These are phyloP conservation scores for Escarpia spicata DNA, from an alignment of 2,888 invertebrate species.

Conservation along the genomic window DNA sequence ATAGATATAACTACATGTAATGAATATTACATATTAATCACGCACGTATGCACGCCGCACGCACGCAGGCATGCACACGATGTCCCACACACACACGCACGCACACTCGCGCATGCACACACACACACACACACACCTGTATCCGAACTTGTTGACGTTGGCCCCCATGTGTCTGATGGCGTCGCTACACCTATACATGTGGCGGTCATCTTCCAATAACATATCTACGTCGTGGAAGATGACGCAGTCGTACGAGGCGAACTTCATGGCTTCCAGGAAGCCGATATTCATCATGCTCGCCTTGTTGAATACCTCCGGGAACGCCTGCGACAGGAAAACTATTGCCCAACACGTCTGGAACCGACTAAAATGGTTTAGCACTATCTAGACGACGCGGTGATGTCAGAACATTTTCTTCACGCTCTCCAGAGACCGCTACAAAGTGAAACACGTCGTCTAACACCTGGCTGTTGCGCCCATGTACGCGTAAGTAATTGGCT, in stretches of 20 bases:
- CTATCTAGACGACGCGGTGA: not conserved
- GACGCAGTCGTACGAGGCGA: slow-evolving; percentile 29
- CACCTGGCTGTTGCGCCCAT: not conserved
- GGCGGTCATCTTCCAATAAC: slow-evolving; percentile 22
- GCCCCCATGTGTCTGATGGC: slow-evolving; percentile 34
- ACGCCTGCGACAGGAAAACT: not conserved
- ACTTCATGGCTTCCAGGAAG: slow-evolving; percentile 27
- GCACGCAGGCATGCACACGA: not conserved
- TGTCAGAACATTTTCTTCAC: not conserved
- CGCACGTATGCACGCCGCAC: not conserved
- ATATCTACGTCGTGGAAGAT: slow-evolving; percentile 38
- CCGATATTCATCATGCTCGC: slow-evolving; percentile 36
- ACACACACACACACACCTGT: slow-evolving; percentile 20
- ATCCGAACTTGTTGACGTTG: slow-evolving; percentile 27
- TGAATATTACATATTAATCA: no score
- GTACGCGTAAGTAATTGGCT: not conserved
- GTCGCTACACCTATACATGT: slow-evolving; percentile 33
- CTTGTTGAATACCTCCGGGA: slow-evolving; percentile 36
- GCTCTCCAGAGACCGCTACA: not conserved
- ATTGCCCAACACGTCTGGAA: not conserved
- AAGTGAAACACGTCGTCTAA: not conserved
- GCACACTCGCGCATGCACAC: not conserved
- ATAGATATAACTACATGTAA: no score
- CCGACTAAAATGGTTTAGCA: not conserved
- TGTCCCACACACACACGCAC: not conserved